Evolutionary conservation across 2,113 vertebrate genomes (phyloP).

Genomic region (Bubo scandiacus): DNA sequence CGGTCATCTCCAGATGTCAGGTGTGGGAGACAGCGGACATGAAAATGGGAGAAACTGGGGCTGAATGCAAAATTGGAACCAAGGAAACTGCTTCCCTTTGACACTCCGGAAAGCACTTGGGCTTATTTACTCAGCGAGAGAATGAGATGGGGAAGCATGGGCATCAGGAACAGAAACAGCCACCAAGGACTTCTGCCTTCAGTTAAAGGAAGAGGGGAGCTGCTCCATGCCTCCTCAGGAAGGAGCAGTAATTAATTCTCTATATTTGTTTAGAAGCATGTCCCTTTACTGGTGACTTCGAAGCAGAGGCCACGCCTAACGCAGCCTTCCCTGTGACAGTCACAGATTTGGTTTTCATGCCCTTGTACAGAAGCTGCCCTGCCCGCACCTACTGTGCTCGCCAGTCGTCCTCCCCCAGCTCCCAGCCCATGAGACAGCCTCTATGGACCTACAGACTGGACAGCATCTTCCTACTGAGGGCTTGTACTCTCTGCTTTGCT

Average conservation of each 20-base stretch:
- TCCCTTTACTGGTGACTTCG: not conserved
- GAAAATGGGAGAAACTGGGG: not conserved
- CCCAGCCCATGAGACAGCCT: not conserved
- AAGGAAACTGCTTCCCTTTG: not conserved
- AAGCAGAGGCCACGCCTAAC: not conserved
- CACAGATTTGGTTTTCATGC: not conserved
- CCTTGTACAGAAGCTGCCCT: no score
- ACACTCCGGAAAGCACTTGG: not conserved
- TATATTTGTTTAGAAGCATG: not conserved
- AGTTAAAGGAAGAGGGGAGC: not conserved
- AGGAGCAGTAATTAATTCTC: not conserved
- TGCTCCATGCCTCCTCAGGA: not conserved
- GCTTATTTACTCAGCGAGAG: not conserved
- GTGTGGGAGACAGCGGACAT: not conserved
- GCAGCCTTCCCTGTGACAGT: not conserved
- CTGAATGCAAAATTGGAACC: not conserved
- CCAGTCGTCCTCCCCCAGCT: not conserved
- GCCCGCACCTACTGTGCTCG: accelerated
- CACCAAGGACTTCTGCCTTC: not conserved
- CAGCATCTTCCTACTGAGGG: not conserved
- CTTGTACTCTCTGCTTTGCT: not conserved
- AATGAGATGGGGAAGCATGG: not conserved
- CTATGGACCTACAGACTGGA: not conserved
- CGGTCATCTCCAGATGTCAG: not conserved
- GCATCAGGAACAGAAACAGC: not conserved